Evolutionary conservation across 30 jellyfish, hydroid and myxozoan species (phyloP).

Genomic region (Hydractinia echinata): DNA sequence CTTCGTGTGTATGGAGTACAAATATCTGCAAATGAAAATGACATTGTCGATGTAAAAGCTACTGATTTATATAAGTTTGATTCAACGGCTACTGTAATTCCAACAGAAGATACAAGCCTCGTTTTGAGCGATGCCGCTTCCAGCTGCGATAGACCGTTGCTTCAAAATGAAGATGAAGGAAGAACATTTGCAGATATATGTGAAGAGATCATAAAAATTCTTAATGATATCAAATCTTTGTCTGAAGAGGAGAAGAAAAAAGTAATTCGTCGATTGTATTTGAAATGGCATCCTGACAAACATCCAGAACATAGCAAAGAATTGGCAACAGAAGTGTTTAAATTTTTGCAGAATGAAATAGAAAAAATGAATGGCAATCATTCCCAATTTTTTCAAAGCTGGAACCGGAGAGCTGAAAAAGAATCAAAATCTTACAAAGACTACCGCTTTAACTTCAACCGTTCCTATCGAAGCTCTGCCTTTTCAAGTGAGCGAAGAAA

Average conservation of each 20-base stretch:
- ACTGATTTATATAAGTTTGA: too few relatives aligned
- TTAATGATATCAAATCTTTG: not conserved
- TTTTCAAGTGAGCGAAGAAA: too few relatives aligned
- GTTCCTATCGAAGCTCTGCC: too few relatives aligned
- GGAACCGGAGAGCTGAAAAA: constrained; percentile 16
- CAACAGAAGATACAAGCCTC: not conserved
- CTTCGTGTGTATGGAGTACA: not conserved
- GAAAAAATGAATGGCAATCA: constrained; percentile 19
- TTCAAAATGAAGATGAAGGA: constrained; percentile 4
- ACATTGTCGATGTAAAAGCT: not conserved
- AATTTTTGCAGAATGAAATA: constrained; percentile 40
- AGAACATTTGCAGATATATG: constrained; percentile 37
- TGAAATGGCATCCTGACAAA: constrained; percentile 84
- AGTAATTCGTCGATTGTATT: constrained; percentile 47
- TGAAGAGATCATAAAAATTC: constrained; percentile 14
- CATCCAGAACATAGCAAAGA: constrained; percentile 48
- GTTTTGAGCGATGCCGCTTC: not conserved
- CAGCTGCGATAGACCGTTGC: not conserved
- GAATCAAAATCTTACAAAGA: not conserved
- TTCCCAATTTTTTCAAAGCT: not conserved
- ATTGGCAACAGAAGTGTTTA: constrained; percentile 43
- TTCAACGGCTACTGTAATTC: too few relatives aligned
- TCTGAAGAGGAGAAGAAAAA: constrained; percentile 32
- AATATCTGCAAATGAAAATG: not conserved
- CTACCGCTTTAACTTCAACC: not conserved